phyloP scores from a whole-genome alignment of 2,797 vertebrate genomes.

The Phalloptychus januarius region DNA sequence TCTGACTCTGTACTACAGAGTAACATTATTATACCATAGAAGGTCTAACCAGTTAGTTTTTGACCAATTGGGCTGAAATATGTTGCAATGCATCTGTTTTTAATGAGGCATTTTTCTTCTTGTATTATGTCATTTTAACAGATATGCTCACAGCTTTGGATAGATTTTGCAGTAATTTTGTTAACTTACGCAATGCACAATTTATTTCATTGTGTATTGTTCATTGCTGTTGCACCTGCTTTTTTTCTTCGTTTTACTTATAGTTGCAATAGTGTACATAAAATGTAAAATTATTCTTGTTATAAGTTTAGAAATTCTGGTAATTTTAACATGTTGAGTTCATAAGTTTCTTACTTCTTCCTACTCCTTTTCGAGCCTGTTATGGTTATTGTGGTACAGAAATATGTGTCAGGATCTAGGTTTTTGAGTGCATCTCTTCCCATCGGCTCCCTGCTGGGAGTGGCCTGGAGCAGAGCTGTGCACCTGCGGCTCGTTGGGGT shows the following conservation, averaged over 20 bases:
- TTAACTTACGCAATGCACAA: neutral
- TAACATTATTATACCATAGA: conserved; percentile 11
- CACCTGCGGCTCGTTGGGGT: too few species aligned
- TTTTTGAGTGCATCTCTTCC: too few species aligned
- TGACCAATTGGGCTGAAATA: neutral
- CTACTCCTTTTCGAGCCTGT: too few species aligned
- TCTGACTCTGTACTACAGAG: conserved; percentile 19
- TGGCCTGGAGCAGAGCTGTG: too few species aligned
- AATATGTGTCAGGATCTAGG: too few species aligned
- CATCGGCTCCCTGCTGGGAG: too few species aligned
- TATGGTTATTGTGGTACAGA: too few species aligned
- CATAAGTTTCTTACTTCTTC: too few species aligned
- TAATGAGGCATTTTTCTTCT: neutral
- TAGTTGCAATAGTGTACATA: neutral
- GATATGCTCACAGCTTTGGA: neutral
- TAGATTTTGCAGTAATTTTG: neutral
- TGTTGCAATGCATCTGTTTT: neutral
- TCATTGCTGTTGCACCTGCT: neutral
- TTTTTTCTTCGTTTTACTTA: too few species aligned
- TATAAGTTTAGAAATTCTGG: neutral
- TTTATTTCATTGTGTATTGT: neutral
- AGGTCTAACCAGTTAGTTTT: neutral
- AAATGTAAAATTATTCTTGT: neutral
- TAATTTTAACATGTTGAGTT: neutral
- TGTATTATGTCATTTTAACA: neutral